Base-by-base conservation (phyloP, 2,113 vertebrate genomes). In the Pseudorasbora parva region DNA sequence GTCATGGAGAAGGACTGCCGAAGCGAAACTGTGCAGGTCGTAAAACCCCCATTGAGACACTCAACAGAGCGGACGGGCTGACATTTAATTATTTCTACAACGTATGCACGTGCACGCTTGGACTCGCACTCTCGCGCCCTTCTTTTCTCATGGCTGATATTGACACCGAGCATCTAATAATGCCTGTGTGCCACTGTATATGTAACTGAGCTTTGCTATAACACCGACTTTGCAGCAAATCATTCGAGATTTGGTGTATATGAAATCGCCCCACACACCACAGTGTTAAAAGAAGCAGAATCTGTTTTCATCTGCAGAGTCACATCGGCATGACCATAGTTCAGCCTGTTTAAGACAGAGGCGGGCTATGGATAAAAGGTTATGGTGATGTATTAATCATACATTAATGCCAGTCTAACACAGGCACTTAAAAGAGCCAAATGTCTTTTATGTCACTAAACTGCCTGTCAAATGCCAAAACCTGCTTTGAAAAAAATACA, bases 81-180 rank as follows among this genome's bases (percentile, higher is more conserved):
- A 92, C 87, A 91, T 92, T 90, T 92, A 91, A 92, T 92, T 91
- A 92, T 91, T 90, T 87, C 85, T 71, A 87, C 86, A 91, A 89
- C 77, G 84, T 86, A 91, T 82, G 86, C 85, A 87, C 82, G 76
- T 76, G 33, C 76, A 69, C 19, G 82, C 23, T 14, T 21, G 21
- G 59, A 10, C 15, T 33, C 41, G 30, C 47, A n/a, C 27, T 23
- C 25, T 37, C 19, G 23, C 25, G 69, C 49, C 19, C 30, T 54
- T 81, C 37, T 72, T 57, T 64, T 76, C 37, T 78, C 27, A 41
- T 72, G 30, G 30, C 64, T 62, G 19, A 30, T 23, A 51, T 62
- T 81, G 10, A 47, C 6, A 41, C 43, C 37, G 30, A 37, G 66
- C 19, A 21, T 69, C 56, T 76, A 41, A 49, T 64, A 86, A 60